A percentile compares a stretch with the other conserved stretches of the same genome.
Evolutionary conservation across 2,888 invertebrate genomes (phyloP).

Genomic region (Seira sanloemensis): DNA sequence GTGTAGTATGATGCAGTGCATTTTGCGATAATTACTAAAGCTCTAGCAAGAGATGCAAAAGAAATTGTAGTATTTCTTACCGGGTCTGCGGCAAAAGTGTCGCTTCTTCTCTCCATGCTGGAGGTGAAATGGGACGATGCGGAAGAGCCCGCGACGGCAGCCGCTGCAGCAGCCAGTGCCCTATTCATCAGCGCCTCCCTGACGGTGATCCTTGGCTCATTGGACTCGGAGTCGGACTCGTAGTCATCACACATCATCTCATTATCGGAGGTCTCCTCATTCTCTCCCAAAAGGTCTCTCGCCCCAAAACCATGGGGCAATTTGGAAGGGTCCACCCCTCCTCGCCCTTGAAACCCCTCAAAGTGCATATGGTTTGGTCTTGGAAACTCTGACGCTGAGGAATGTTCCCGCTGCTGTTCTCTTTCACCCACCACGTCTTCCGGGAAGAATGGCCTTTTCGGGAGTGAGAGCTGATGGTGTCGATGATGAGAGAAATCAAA

Average conservation of each 20-base stretch:
- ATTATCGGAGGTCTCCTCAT: constrained; percentile 65
- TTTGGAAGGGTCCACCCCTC: not conserved
- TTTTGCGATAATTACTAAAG: not conserved
- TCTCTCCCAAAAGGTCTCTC: constrained; percentile 36
- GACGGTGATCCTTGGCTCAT: constrained; percentile 67
- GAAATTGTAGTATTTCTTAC: constrained; percentile 28
- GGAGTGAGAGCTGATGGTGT: constrained; percentile 37
- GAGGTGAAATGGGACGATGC: constrained; percentile 38
- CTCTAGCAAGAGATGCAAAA: not conserved
- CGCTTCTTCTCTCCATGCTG: constrained; percentile 27
- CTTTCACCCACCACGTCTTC: too few species aligned
- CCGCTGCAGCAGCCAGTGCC: constrained; percentile 65
- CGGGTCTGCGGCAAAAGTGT: constrained; percentile 42
- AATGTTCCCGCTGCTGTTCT: constrained; percentile 29
- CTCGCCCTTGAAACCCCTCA: constrained; percentile 18
- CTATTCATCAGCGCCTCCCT: constrained; percentile 68
- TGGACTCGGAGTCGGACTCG: constrained; percentile 67
- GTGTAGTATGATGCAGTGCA: not conserved
- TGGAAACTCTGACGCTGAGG: constrained; percentile 26
- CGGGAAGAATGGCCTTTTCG: constrained; percentile 46
- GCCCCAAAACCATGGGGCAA: constrained; percentile 30
- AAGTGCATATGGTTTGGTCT: constrained; percentile 20
- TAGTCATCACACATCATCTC: constrained; percentile 67
- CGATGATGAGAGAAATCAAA: constrained; percentile 36
- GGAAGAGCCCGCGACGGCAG: constrained; percentile 38